Percentiles rank a stretch among this genome's conserved stretches.
Evolutionary conservation across 2,113 vertebrate genomes (phyloP).

Genomic region (Ondatra zibethicus): DNA sequence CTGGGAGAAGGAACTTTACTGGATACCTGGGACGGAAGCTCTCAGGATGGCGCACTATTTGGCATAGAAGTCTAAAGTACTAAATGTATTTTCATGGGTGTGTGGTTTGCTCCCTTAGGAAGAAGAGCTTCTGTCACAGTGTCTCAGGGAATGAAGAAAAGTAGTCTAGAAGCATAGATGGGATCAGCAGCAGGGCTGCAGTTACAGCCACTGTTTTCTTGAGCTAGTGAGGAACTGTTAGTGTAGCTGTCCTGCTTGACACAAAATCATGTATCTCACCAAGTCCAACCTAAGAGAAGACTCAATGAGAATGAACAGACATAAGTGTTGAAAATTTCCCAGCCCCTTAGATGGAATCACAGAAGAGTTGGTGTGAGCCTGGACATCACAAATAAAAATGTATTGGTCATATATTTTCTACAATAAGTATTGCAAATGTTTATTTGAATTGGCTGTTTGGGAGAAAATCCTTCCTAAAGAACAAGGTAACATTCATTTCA

Average conservation of each 20-base stretch:
- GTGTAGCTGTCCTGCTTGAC: neutral
- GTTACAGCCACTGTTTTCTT: neutral
- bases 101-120: neutral
- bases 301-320: neutral
- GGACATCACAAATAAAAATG: neutral
- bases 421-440: neutral
- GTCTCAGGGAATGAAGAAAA: neutral
- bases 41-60: neutral
- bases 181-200: neutral
- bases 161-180: neutral
- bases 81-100: accelerated
- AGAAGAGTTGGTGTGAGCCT: neutral
- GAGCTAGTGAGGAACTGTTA: neutral
- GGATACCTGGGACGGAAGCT: no score
- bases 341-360: neutral
- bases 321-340: neutral
- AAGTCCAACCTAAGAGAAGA: neutral
- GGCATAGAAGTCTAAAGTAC: neutral
- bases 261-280: neutral
- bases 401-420: neutral
- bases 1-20: neutral
- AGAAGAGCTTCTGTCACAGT: neutral
- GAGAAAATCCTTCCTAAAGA: accelerated
- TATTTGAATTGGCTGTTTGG: neutral
- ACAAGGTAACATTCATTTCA: neutral